Evolutionary conservation across 2,113 vertebrate species (phyloP), one percentile per base, ranked within the genome.

Genomic region (Spermophilus dauricus): DNA sequence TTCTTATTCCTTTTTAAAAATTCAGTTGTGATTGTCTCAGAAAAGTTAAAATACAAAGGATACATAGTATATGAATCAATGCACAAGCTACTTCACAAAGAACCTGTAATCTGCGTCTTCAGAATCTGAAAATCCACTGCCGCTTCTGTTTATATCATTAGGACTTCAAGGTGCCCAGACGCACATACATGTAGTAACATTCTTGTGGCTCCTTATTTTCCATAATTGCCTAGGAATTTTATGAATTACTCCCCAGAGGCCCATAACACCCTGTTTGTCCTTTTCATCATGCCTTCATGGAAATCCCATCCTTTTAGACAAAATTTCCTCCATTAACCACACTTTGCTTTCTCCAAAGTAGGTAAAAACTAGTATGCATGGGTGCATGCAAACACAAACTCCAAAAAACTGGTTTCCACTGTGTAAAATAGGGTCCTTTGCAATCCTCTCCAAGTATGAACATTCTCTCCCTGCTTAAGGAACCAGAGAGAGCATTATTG

Each of bases 1-100:
- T 91, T 72, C 53, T 75, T 83, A 84, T 2, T 14, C 77, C 42
- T 12, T 53, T 53, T 53, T 4, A 53, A 93, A 26, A 37, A 85
- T 18, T 34, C 8, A 12, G 30, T 32, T 86, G 75, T 87, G 63
- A 78, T 8, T 69, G 37, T 78, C 53, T 58, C 30, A 28, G 39
- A 89, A 61, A 92, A 77, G 22, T 65, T 91, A 78, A 95, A 42
- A 85, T 37, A 96, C 18, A 83, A 96, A 70, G 63, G 70, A 76
- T 77, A 70, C 12, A 16, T 1, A 70, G 26, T 76, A 5, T 91
- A 70, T 86, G n/a, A 95, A 82, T 77, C 48, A 72, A 95, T n/a
- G 22, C 14, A 82, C 4, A 75, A 81, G 2, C 26, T 89, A 94
- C 32, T 88, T 93, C 34, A 73, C 17, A 95, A 76, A 95, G 58